Conservation (phyloP, 2,113 vertebrate species). For the Thryonomys swinderianus region DNA sequence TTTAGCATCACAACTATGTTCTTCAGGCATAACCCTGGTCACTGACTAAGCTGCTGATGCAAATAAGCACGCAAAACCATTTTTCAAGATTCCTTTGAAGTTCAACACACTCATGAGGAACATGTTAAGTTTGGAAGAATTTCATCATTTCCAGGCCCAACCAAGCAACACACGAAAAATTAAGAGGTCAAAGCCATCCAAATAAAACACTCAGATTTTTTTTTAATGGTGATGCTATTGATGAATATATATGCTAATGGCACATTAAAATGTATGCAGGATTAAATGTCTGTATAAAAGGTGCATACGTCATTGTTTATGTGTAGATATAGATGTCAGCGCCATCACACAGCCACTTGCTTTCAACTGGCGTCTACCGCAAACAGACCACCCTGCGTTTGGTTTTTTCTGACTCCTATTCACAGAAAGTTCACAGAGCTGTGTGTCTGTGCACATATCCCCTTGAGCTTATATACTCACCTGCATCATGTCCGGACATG, state of each 20-base stretch:
- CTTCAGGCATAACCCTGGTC: background rate
- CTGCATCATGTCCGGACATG: background rate
- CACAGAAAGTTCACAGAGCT: background rate
- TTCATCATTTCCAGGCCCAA: slow-evolving; percentile 4
- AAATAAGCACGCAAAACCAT: background rate
- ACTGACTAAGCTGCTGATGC: background rate
- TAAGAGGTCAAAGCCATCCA: background rate
- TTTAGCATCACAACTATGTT: background rate
- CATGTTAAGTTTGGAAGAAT: background rate
- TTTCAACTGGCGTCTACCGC: background rate
- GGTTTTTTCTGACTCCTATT: slow-evolving; percentile 42
- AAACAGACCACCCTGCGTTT: slow-evolving; percentile 9
- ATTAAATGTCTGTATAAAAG: slow-evolving; percentile 35
- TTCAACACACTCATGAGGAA: background rate
- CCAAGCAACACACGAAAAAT: background rate
- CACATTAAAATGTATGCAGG: background rate
- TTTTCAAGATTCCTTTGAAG: background rate
- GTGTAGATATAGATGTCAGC: background rate
- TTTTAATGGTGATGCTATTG: background rate
- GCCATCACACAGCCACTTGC: background rate
- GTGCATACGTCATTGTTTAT: background rate
- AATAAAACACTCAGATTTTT: slow-evolving; percentile 39
- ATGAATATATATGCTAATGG: slow-evolving; percentile 20
- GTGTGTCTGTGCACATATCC: background rate
- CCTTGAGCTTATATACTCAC: background rate